Evolutionary conservation across 2,888 invertebrate genomes (phyloP).

Genomic region (Coecobrya sp.): DNA sequence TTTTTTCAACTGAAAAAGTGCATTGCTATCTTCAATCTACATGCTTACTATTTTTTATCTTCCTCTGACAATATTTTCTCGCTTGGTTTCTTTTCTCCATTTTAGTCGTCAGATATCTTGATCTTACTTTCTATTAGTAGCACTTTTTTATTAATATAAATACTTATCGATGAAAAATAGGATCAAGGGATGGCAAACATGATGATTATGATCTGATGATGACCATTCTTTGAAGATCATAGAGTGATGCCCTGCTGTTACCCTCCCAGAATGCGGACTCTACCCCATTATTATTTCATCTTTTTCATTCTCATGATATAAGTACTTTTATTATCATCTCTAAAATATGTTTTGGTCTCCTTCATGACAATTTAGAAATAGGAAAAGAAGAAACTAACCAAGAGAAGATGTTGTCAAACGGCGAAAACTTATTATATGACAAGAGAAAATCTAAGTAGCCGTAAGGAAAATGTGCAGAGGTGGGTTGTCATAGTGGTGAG

Average conservation of each 20-base stretch:
- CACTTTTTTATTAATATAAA: background rate
- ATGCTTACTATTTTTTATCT: background rate
- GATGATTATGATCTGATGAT: background rate
- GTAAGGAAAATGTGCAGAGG: too few relatives aligned
- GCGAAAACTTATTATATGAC: too few relatives aligned
- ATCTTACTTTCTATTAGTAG: too few relatives aligned
- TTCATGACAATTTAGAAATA: background rate
- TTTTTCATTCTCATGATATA: background rate
- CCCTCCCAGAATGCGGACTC: too few relatives aligned
- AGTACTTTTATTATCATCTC: constrained; percentile 26
- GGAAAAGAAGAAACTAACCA: constrained; percentile 9
- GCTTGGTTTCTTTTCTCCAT: background rate
- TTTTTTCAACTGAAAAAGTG: constrained; percentile 15
- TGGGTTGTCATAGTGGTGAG: too few relatives aligned
- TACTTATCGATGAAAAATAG: background rate
- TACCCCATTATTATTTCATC: background rate
- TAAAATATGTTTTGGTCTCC: background rate
- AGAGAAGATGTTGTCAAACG: background rate
- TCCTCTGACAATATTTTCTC: background rate
- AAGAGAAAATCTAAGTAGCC: too few relatives aligned
- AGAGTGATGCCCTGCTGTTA: constrained; percentile 2
- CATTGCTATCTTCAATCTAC: background rate
- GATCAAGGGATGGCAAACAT: background rate
- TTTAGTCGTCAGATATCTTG: background rate
- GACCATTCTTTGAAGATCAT: background rate